Evolutionary conservation across 2,888 invertebrate species (phyloP).

Genomic region (Portevinia maculata): DNA sequence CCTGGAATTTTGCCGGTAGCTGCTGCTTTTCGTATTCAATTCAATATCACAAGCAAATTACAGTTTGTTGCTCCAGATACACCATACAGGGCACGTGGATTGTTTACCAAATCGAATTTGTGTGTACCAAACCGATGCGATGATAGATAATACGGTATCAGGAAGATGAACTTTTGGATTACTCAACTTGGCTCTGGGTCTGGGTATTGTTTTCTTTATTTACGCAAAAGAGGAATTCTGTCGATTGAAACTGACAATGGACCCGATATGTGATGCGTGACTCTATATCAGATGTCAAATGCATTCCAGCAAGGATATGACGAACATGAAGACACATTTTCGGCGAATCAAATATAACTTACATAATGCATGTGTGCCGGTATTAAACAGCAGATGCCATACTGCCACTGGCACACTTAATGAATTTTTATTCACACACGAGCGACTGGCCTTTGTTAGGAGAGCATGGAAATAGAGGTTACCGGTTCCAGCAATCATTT

Average conservation of each 20-base stretch:
- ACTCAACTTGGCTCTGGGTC: conserved; percentile 5
- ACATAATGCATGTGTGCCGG: conserved; percentile 16
- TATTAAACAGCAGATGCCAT: conserved; percentile 22
- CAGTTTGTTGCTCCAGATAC: conserved; percentile 65
- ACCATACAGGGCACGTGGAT: conserved; percentile 26
- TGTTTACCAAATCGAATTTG: conserved; percentile 53
- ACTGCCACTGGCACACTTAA: conserved; percentile 18
- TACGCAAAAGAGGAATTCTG: conserved; percentile 8
- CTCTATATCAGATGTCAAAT: conserved; percentile 43
- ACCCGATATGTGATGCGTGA: not conserved
- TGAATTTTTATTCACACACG: conserved; percentile 58
- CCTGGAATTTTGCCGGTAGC: conserved; percentile 50
- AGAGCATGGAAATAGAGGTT: conserved; percentile 39
- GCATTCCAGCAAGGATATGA: conserved; percentile 38
- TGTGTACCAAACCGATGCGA: not conserved
- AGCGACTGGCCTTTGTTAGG: conserved; percentile 38
- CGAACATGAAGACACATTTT: conserved; percentile 8
- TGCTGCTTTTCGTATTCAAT: conserved; percentile 34
- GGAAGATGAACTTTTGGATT: conserved; percentile 35
- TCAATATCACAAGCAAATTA: conserved; percentile 42
- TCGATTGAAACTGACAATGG: conserved; percentile 31
- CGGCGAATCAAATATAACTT: conserved; percentile 29
- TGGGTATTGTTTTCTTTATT: conserved; percentile 10
- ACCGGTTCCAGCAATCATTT: conserved; percentile 5
- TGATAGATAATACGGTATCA: conserved; percentile 4